These are phyloP conservation scores for Tyrophagus putrescentiae DNA, from an alignment of 1,140 invertebrate genomes.

Conservation along the genomic window DNA sequence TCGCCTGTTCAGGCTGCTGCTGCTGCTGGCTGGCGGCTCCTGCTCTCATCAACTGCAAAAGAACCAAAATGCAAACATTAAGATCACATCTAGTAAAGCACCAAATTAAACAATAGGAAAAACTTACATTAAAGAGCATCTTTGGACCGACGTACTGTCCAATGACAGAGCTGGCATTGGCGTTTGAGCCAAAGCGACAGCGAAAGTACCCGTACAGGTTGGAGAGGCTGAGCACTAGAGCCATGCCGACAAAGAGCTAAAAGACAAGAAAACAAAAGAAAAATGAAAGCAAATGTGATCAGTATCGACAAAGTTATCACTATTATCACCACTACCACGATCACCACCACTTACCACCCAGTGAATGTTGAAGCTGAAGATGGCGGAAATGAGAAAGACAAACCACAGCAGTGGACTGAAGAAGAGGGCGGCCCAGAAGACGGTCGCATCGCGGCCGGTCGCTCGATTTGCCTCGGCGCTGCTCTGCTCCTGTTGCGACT, in stretches of 20 bases:
- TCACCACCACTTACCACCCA: constrained; percentile 60
- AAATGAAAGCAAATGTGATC: constrained; percentile 17
- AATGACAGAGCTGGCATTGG: constrained; percentile 40
- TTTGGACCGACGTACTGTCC: constrained; percentile 59
- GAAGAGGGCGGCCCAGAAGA: constrained; percentile 87
- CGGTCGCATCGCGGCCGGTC: constrained; percentile 48
- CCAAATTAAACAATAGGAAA: not conserved
- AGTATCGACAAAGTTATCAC: too few relatives aligned
- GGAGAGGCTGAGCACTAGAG: constrained; percentile 67
- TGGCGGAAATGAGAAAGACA: constrained; percentile 64
- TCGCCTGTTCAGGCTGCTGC: too few relatives aligned
- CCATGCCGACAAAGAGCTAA: constrained; percentile 69
- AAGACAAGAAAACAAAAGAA: too few relatives aligned
- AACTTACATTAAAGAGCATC: constrained; percentile 60
- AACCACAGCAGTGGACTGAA: constrained; percentile 70
- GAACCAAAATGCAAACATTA: not conserved
- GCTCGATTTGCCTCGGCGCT: not conserved
- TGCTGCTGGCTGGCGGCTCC: not conserved
- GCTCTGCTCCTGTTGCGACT: not conserved
- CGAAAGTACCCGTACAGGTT: constrained; percentile 93
- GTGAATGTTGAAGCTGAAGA: constrained; percentile 77
- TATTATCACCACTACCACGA: not conserved
- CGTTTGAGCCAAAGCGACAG: constrained; percentile 75
- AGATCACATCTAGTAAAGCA: too few relatives aligned
- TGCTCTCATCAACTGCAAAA: not conserved